A percentile compares a stretch with the other conserved stretches of the same genome.
Conservation (phyloP, 2,113 vertebrate genomes). For the Callospermophilus lateralis region DNA sequence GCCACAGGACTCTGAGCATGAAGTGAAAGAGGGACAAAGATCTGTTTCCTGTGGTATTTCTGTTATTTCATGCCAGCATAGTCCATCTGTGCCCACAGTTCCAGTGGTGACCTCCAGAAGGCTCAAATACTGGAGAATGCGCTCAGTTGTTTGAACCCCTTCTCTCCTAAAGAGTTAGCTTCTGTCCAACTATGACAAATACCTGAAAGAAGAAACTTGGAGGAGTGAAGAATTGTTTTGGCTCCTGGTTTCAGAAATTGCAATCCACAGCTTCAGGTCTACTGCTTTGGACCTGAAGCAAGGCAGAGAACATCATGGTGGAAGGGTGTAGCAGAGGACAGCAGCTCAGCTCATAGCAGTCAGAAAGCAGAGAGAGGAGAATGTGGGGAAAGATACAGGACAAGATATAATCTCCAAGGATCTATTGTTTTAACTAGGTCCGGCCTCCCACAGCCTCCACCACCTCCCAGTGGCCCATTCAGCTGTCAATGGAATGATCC, state of each 20-base stretch:
- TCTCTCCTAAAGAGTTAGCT: background rate
- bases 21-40: background rate
- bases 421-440: too few species aligned
- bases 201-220: background rate
- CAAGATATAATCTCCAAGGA: too few species aligned
- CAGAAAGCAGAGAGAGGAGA: background rate
- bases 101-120: too few species aligned
- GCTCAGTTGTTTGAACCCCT: background rate
- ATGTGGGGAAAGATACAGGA: background rate
- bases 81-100: background rate
- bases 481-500: too few species aligned
- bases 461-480: too few species aligned
- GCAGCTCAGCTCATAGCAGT: background rate
- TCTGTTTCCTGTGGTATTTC: background rate
- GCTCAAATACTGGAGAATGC: rapidly evolving
- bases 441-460: too few species aligned
- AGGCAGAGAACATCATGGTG: too few species aligned
- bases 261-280: too few species aligned
- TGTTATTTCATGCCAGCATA: background rate
- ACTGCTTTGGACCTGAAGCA: background rate
- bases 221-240: background rate
- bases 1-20: background rate
- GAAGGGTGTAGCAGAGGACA: background rate
- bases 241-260: background rate
- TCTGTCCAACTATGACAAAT: background rate